Evolutionary conservation across 2,888 invertebrate species (phyloP), one percentile per base, ranked within the genome.

Genomic region (Laspeyria flexula): DNA sequence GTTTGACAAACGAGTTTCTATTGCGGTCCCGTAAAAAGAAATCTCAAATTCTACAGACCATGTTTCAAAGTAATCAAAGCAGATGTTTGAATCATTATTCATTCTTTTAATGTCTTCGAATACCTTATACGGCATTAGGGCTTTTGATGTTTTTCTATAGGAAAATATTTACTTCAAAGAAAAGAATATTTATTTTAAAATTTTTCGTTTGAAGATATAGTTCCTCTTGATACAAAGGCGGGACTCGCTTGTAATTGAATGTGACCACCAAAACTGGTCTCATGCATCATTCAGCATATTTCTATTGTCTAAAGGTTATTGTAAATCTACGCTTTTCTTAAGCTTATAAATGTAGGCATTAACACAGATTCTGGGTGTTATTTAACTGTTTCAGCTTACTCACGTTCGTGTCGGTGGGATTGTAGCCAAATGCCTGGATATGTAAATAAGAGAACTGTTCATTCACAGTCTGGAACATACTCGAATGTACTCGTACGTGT

Each of bases 291-390:
- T 21, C 35, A 18, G 41, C 2, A 34, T 42, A 47, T 50, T 45
- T 52, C 11, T 29, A 44, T 47, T 43, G 16, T 49, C n/a, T n/a
- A n/a, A n/a, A n/a, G n/a, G n/a, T n/a, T n/a, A n/a, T n/a, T n/a
- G n/a, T n/a, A n/a, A n/a, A n/a, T n/a, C n/a, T n/a, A n/a, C n/a
- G n/a, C n/a, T n/a, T n/a, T n/a, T n/a, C n/a, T 46, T 34, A 46
- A 44, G 48, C 43, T 58, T 61, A 68, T 44, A 56, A 61, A 68
- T 55, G 54, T 43, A 15, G 65, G 65, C 71, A 73, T 74, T 83
- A 78, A 76, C 78, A 82, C 60, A 80, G 55, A 73, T 71, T 64
- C 63, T 65, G 72, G 60, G 60, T 64, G 67, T 67, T 65, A 65
- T 66, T 68, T 60, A 59, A 65, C 55, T 56, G 49, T 68, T 60